Base-by-base conservation (phyloP, 2,888 invertebrate species). In the Suillia variegata region DNA sequence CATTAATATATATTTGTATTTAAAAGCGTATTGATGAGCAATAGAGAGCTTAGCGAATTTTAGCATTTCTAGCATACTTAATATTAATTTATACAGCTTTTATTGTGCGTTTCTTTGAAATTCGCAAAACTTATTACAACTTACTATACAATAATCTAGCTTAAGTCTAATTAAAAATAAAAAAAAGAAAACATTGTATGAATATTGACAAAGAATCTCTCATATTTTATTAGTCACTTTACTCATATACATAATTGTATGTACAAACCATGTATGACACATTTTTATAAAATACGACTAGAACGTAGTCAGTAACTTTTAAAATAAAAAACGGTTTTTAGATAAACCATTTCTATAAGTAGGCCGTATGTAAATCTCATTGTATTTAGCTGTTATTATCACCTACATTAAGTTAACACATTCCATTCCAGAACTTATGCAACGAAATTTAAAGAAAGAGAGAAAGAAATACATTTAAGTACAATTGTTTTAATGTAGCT, bases 21-120 rank as follows among this genome's bases (percentile, higher is more conserved):
- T 33, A 12, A 49, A 56, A 21, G 26, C 6, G 26, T 6, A 26
- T 26, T 10, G 26, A 34, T 38, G 24, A 50, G 56, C 56, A 49
- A 56, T 56, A 56, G 22, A 34, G 49, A 56, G 49, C 56, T 49
- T 54, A 54, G 26, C 17, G n/a, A 38, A 38, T 38, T 38, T 4
- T 38, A 38, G 10, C 38, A n/a, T 38, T 38, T 4, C n/a, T 38
- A n/a, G 4, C 38, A 4, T 38, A 4, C n/a, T 10, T 38, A 3
- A n/a, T 38, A n/a, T 38, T 38, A n/a, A 8, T 13, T 10, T 38
- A 13, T 13, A n/a, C n/a, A 38, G 10, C 38, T n/a, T 10, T 38
- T 4, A 38, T 4, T n/a, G 15, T n/a, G 15, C 4, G 15, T n/a
- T n/a, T 38, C 10, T n/a, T n/a, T 38, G n/a, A n/a, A n/a, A n/a